Conservation (phyloP, 2,113 vertebrate genomes). For the Mugil cephalus region DNA sequence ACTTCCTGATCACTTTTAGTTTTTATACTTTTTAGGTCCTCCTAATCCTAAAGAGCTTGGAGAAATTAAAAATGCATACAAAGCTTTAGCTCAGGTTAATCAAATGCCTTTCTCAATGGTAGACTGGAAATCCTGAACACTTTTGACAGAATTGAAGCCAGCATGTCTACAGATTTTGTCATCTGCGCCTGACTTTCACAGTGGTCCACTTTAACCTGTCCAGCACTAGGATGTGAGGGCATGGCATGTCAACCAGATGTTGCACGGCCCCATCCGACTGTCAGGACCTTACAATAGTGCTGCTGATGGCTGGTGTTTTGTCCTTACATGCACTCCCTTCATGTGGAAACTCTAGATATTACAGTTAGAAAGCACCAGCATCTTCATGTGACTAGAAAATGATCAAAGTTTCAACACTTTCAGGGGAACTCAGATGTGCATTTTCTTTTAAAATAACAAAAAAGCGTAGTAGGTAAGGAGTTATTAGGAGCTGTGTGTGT, state of each 20-base stretch:
- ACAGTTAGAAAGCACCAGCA: not conserved
- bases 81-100: too few relatives aligned
- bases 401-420: too few relatives aligned
- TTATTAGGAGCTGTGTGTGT: too few relatives aligned
- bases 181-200: slow-evolving; percentile 27
- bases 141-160: slow-evolving; percentile 30
- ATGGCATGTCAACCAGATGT: slow-evolving; percentile 1
- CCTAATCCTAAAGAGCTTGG: too few relatives aligned
- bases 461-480: too few relatives aligned
- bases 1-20: too few relatives aligned
- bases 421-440: too few relatives aligned
- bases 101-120: slow-evolving; percentile 18
- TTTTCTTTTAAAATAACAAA: too few relatives aligned
- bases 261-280: not conserved
- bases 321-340: not conserved
- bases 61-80: too few relatives aligned
- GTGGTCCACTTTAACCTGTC: slow-evolving; percentile 35
- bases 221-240: not conserved
- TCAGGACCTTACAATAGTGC: not conserved
- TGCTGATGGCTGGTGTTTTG: not conserved
- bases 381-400: too few relatives aligned
- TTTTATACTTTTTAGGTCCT: too few relatives aligned
- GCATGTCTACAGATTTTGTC: slow-evolving; percentile 23
- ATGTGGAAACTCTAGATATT: not conserved
- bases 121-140: slow-evolving; percentile 17